phyloP scores from a whole-genome alignment of 2,113 vertebrate genomes.

The Choloepus hoffmanni region DNA sequence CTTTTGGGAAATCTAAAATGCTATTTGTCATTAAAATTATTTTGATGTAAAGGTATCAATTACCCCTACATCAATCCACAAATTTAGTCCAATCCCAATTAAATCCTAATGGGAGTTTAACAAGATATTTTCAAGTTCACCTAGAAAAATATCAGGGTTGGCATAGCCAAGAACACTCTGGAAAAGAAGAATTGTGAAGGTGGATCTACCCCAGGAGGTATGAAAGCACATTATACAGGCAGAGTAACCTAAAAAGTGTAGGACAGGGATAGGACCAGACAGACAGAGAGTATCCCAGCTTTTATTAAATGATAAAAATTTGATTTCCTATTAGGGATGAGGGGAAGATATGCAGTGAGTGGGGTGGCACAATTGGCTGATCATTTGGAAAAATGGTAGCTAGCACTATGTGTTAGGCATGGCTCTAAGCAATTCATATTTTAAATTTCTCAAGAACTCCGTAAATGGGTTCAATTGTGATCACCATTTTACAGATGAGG shows the following conservation, averaged over 20 bases:
- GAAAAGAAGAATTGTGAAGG: neutral
- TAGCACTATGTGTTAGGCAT: neutral
- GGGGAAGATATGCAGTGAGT: neutral
- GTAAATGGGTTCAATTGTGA: neutral
- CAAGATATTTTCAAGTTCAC: conserved; percentile 1
- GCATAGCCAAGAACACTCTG: neutral
- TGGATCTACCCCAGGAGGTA: neutral
- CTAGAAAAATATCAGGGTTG: neutral
- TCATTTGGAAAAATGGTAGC: neutral
- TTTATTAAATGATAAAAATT: conserved; percentile 19
- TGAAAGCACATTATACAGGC: neutral
- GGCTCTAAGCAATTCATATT: neutral
- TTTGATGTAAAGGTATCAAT: conserved; percentile 3
- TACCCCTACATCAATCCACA: neutral
- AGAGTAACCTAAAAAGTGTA: neutral
- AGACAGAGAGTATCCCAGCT: neutral
- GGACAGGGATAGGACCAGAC: neutral
- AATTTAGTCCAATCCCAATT: neutral
- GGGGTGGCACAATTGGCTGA: neutral
- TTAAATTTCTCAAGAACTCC: conserved; percentile 5
- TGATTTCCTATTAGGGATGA: neutral
- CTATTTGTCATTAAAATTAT: conserved; percentile 31
- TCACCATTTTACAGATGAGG: neutral
- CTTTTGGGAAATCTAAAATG: conserved; percentile 21
- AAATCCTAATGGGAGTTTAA: conserved; percentile 1